Evolutionary conservation across 2,797 vertebrate species (phyloP).

Genomic region (Megaceryle alcyon): DNA sequence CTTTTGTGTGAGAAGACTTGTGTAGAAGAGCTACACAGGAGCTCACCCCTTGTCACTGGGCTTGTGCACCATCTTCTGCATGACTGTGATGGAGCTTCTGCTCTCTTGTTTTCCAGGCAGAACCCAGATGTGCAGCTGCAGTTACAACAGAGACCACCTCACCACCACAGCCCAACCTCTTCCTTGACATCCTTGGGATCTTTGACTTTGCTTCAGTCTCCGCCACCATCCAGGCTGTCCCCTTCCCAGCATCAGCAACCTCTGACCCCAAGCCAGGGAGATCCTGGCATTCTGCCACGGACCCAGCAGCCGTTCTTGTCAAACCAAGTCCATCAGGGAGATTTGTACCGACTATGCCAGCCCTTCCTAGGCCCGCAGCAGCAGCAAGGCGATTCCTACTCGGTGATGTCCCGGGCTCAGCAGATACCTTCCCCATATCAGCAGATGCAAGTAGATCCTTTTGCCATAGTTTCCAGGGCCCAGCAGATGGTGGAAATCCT

Average conservation of each 20-base stretch:
- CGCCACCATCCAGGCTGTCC: conserved; percentile 85
- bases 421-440: conserved; percentile 86
- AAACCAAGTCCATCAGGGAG: conserved; percentile 81
- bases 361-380: conserved; percentile 80
- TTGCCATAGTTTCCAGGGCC: conserved; percentile 88
- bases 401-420: conserved; percentile 81
- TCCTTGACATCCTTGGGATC: conserved; percentile 93
- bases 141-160: conserved; percentile 85
- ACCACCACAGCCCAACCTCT: conserved; percentile 95
- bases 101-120: conserved; percentile 82
- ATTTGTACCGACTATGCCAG: conserved; percentile 80
- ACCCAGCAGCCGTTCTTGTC: conserved; percentile 78
- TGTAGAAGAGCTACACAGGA: background rate
- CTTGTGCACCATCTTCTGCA: background rate
- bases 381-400: conserved; percentile 77
- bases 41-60: background rate
- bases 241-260: conserved; percentile 81
- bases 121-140: conserved; percentile 85
- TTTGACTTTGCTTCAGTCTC: conserved; percentile 90
- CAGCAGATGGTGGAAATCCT: conserved; percentile 96
- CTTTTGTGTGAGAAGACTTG: background rate
- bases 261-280: conserved; percentile 78
- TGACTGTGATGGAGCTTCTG: background rate
- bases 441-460: conserved; percentile 88
- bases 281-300: conserved; percentile 78